Evolutionary conservation across 2,113 vertebrate genomes (phyloP).

Genomic region (Halichoerus grypus): DNA sequence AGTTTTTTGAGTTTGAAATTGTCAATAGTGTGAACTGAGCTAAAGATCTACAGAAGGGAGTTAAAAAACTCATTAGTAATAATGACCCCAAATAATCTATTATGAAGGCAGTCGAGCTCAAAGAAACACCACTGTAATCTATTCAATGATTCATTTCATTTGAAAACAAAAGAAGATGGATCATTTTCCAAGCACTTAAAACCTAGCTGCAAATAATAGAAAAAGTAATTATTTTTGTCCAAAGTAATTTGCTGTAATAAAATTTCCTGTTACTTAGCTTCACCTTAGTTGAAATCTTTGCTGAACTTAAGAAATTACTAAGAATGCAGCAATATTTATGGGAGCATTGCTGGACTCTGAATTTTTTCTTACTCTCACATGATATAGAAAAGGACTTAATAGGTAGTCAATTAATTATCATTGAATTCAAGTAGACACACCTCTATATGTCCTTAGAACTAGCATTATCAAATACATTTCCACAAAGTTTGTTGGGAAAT

Average conservation of each 20-base stretch:
- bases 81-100: background rate
- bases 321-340: background rate
- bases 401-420: background rate
- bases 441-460: background rate
- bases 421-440: background rate
- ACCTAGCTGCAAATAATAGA: background rate
- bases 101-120: background rate
- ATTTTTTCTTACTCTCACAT: background rate
- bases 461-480: background rate
- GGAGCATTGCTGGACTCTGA: background rate
- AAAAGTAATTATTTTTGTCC: background rate
- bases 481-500: background rate
- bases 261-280: background rate
- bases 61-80: background rate
- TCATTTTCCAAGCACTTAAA: conserved; percentile 22
- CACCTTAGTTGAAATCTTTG: background rate
- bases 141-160: background rate
- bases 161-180: background rate
- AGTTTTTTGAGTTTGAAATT: conserved; percentile 29
- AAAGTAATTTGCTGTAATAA: conserved; percentile 9
- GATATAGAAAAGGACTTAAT: background rate
- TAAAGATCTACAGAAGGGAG: background rate
- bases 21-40: background rate
- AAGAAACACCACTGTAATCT: background rate
- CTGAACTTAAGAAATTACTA: background rate